phyloP scores from a whole-genome alignment of 2,888 invertebrate genomes.

The Megastigmus dorsalis region DNA sequence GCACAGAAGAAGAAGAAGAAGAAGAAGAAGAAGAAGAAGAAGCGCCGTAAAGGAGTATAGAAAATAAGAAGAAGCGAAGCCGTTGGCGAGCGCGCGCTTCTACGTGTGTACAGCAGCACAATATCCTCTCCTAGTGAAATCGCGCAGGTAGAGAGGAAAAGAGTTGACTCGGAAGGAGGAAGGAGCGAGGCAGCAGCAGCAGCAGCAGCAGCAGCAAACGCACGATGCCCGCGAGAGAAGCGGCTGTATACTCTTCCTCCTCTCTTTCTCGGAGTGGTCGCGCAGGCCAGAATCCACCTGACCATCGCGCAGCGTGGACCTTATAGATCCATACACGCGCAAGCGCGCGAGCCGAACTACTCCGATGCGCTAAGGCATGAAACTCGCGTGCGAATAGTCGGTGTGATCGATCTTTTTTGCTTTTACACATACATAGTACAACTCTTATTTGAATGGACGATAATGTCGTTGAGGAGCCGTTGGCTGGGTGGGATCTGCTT shows the following conservation, averaged over 20 bases:
- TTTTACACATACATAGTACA: no score
- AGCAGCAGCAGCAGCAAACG: neutral
- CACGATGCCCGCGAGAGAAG: neutral
- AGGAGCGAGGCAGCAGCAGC: conserved; percentile 7
- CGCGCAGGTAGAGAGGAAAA: neutral
- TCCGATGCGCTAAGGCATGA: no score
- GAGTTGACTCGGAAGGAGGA: conserved; percentile 29
- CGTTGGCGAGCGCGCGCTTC: neutral
- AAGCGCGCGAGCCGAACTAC: neutral
- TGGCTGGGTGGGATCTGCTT: no score
- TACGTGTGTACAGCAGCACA: neutral
- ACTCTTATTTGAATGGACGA: no score
- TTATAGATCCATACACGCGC: conserved; percentile 59
- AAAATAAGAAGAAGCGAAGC: no score
- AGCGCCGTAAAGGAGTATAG: no score
- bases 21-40: no score
- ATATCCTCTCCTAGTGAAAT: neutral
- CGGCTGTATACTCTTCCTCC: neutral
- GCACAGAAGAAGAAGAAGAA: no score
- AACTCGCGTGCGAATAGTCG: no score
- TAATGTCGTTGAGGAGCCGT: no score
- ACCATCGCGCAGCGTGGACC: conserved; percentile 71
- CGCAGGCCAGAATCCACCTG: conserved; percentile 70
- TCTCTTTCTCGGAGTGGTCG: conserved; percentile 27
- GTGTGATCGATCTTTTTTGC: no score